Evolutionary conservation across 1,140 invertebrate species (phyloP), one percentile per base, ranked within the genome.

Genomic region (Panagrolaimus sp.): DNA sequence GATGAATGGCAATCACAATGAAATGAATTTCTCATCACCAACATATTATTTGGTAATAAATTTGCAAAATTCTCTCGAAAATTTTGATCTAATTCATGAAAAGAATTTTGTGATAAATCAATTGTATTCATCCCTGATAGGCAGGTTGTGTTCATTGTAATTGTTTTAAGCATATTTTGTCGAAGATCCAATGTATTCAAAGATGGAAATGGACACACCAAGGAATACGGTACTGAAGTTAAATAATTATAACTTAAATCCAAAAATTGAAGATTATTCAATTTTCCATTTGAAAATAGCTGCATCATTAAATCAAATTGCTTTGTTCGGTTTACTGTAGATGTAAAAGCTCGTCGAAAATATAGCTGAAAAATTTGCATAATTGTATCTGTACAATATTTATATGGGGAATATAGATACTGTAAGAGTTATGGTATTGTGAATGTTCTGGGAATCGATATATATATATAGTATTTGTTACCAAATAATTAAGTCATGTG

Each of bases 241-340:
- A 82, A 70, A 67, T 70, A 82, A 69, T 82, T 82, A 71, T 81
- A 82, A 63, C 76, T 79, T 17, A 82, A 66, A 48, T 82, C 80
- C 9, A 82, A 65, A 9, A 78, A 78, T 70, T 79, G 70, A 47
- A 82, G 70, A 32, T 78, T 65, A 15, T 80, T 73, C 17, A 82
- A 66, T 28, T 83, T 74, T 38, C 81, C 80, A 62, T 76, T 71
- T 46, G 69, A 46, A 63, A 82, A 82, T 75, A 82, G 75, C 63
- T 69, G 45, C 70, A 83, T 76, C 77, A 82, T 73, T 7, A 83
- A 43, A 26, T 78, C 76, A 43, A 82, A 82, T 72, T 82, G 80
- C 10, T 43, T 62, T 2, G 75, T 80, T 43, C 79, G 67, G 62
- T 82, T 82, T 12, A 79, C 68, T 0, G 72, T 66, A 1, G 71